Evolutionary conservation across 2,113 vertebrate species (phyloP).

Genomic region (Oxyura jamaicensis): DNA sequence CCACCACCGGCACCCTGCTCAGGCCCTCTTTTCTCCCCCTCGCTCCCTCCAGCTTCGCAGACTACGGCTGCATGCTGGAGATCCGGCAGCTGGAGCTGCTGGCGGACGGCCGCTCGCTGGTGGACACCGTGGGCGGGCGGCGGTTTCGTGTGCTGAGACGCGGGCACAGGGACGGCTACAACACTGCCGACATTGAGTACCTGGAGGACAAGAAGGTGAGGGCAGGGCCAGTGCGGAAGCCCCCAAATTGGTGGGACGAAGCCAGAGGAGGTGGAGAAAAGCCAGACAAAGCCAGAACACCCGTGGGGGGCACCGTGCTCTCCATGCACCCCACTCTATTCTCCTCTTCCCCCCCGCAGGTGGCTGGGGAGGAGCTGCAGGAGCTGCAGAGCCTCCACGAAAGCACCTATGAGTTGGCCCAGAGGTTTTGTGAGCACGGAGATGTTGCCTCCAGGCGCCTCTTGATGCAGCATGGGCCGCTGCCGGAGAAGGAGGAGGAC

Average conservation of each 20-base stretch:
- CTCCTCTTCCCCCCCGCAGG: slow-evolving; percentile 54
- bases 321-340: not conserved
- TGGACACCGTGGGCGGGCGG: slow-evolving; percentile 83
- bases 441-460: slow-evolving; percentile 79
- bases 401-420: slow-evolving; percentile 84
- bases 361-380: slow-evolving; percentile 82
- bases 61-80: slow-evolving; percentile 89
- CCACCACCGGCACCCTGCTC: not conserved
- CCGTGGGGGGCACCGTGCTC: not conserved
- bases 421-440: slow-evolving; percentile 81
- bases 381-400: slow-evolving; percentile 84
- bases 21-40: not conserved
- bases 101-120: slow-evolving; percentile 85
- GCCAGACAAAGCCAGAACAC: not conserved
- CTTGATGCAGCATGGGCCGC: slow-evolving; percentile 78
- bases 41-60: slow-evolving; percentile 81
- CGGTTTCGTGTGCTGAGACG: slow-evolving; percentile 86
- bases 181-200: slow-evolving; percentile 89
- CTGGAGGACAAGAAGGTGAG: slow-evolving; percentile 86
- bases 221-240: not conserved
- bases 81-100: slow-evolving; percentile 82
- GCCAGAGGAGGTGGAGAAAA: too few relatives aligned
- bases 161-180: slow-evolving; percentile 87
- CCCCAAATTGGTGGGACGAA: not conserved
- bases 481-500: slow-evolving; percentile 85